These are phyloP conservation scores for Drosophila lacicola DNA, from an alignment of 2,888 invertebrate species.

Conservation along the genomic window DNA sequence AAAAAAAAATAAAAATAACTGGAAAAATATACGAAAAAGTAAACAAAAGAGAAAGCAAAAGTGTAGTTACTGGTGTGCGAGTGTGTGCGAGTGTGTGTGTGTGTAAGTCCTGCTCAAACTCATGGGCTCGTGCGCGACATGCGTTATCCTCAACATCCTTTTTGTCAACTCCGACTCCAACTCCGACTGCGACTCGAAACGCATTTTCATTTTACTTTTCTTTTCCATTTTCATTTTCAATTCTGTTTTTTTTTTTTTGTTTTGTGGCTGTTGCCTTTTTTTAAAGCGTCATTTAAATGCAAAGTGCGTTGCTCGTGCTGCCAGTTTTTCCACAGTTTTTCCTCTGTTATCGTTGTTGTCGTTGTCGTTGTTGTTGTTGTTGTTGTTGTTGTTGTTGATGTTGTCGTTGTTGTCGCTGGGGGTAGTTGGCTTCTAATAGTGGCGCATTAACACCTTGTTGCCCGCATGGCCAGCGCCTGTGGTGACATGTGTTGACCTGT, in stretches of 20 bases:
- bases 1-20: conserved; percentile 12
- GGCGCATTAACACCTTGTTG: conserved; percentile 67
- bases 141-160: conserved; percentile 35
- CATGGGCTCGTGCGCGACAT: conserved; percentile 66
- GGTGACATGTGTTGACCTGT: conserved; percentile 63
- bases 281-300: conserved; percentile 78
- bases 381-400: neutral
- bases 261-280: conserved; percentile 13
- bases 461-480: conserved; percentile 50
- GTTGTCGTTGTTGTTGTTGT: no score
- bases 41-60: conserved; percentile 66
- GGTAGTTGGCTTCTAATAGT: conserved; percentile 63
- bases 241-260: conserved; percentile 9
- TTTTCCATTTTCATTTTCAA: conserved; percentile 35
- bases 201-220: conserved; percentile 31
- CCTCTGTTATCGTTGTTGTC: no score
- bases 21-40: conserved; percentile 19
- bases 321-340: conserved; percentile 2
- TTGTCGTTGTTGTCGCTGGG: conserved; percentile 24
- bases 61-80: conserved; percentile 47
- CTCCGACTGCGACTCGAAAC: conserved; percentile 3
- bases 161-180: neutral
- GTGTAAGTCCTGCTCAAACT: conserved; percentile 26
- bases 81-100: conserved; percentile 7
- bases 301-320: conserved; percentile 45